Evolutionary conservation across 2,113 vertebrate species (phyloP).

Genomic region (Hepsetus odoe): DNA sequence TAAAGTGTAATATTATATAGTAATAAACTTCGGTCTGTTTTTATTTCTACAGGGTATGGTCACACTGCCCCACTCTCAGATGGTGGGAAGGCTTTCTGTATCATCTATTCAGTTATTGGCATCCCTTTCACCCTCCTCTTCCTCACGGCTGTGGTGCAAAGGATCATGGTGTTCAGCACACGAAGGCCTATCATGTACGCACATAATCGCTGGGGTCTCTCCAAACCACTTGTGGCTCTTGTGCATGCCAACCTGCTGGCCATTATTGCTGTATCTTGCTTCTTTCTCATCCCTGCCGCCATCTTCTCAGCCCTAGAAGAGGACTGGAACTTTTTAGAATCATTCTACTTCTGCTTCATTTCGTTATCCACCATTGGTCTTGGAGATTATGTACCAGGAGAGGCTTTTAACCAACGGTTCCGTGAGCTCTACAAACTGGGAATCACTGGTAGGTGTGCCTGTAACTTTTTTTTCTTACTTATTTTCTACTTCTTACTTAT

Average conservation of each 20-base stretch:
- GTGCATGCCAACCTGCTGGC: slow-evolving; percentile 85
- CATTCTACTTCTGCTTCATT: slow-evolving; percentile 98
- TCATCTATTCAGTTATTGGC: slow-evolving; percentile 92
- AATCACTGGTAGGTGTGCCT: slow-evolving; percentile 88
- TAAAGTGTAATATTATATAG: neutral
- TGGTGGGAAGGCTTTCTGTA: slow-evolving; percentile 95
- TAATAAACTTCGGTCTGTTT: neutral
- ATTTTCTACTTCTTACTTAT: too few relatives aligned
- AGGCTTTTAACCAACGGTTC: slow-evolving; percentile 89
- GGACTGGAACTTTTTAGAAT: slow-evolving; percentile 97
- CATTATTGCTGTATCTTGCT: slow-evolving; percentile 80
- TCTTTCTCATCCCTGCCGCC: slow-evolving; percentile 93
- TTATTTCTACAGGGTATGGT: slow-evolving; percentile 84
- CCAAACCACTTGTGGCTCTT: slow-evolving; percentile 87
- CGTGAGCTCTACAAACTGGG: slow-evolving; percentile 93
- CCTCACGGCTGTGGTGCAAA: slow-evolving; percentile 94
- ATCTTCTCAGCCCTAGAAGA: slow-evolving; percentile 90
- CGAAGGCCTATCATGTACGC: slow-evolving; percentile 84
- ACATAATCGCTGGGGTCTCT: slow-evolving; percentile 88
- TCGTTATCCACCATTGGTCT: slow-evolving; percentile 96
- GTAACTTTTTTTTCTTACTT: neutral
- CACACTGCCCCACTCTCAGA: slow-evolving; percentile 95
- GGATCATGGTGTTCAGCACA: slow-evolving; percentile 88
- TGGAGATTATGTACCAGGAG: slow-evolving; percentile 94
- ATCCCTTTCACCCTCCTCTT: slow-evolving; percentile 97